These are phyloP conservation scores for Premnoplex brunnescens DNA, from an alignment of 2,797 vertebrate species.

Conservation along the genomic window DNA sequence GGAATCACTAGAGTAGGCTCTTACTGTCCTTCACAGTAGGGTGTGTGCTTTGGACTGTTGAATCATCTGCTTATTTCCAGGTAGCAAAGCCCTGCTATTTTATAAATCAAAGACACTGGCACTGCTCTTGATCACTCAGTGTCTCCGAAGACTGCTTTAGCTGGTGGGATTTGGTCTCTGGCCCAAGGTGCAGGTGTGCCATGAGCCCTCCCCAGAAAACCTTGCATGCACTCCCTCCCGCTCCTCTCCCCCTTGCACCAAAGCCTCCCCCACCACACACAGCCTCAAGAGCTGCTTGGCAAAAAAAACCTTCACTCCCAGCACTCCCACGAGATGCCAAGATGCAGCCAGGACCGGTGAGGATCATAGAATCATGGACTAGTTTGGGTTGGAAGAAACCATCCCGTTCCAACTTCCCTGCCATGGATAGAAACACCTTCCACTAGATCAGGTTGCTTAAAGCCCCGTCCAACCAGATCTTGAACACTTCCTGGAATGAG, in stretches of 20 bases:
- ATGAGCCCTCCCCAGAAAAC: not conserved
- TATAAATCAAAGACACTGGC: not conserved
- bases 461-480: not conserved
- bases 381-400: not conserved
- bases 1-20: not conserved
- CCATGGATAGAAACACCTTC: not conserved
- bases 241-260: not conserved
- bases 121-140: not conserved
- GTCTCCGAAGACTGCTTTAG: not conserved
- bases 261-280: not conserved
- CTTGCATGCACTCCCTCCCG: rapidly evolving
- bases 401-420: not conserved
- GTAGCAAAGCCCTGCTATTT: not conserved
- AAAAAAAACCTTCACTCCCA: not conserved
- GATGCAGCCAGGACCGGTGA: rapidly evolving
- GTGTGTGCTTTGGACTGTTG: not conserved
- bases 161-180: not conserved
- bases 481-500: too few species aligned
- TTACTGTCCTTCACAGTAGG: not conserved
- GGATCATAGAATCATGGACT: not conserved
- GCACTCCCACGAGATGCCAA: not conserved
- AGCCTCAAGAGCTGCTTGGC: not conserved
- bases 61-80: slow-evolving; percentile 3
- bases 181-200: not conserved
- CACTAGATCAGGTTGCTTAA: not conserved